These are phyloP conservation scores for Drosophila micromelanica DNA, from an alignment of 1,140 invertebrate genomes.

Conservation along the genomic window DNA sequence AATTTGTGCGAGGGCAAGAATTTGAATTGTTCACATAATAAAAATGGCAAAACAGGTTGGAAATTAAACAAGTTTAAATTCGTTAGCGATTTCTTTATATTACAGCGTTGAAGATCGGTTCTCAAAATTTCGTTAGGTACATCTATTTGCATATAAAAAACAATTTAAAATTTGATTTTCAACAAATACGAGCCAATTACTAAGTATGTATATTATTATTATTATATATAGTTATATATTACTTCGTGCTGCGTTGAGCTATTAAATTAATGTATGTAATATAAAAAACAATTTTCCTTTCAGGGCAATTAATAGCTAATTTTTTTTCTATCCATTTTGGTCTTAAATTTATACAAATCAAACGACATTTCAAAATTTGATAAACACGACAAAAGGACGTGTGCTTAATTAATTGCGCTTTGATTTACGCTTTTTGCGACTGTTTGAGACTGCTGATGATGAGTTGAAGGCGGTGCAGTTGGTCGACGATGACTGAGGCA, in stretches of 20 bases:
- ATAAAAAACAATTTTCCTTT: constrained; percentile 75
- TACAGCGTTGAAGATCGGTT: constrained; percentile 64
- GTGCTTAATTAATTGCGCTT: constrained; percentile 72
- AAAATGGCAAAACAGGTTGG: neutral
- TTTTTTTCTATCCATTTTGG: constrained; percentile 41
- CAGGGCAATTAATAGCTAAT: constrained; percentile 67
- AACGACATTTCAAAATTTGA: constrained; percentile 37
- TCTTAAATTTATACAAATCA: constrained; percentile 69
- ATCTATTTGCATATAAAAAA: constrained; percentile 60
- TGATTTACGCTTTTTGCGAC: constrained; percentile 76
- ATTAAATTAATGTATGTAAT: constrained; percentile 61
- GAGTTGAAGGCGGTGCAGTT: constrained; percentile 19
- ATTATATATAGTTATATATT: constrained; percentile 50
- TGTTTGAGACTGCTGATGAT: constrained; percentile 40
- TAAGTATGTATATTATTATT: constrained; percentile 48
- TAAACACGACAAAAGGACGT: constrained; percentile 19
- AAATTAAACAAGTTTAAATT: constrained; percentile 77
- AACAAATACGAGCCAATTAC: constrained; percentile 67
- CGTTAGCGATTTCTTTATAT: constrained; percentile 75
- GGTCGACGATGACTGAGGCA: constrained; percentile 19
- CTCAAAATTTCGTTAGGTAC: constrained; percentile 27
- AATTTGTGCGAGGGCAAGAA: constrained; percentile 43
- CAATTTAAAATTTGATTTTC: constrained; percentile 74
- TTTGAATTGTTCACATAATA: constrained; percentile 27
- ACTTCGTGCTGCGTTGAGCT: constrained; percentile 36